Percentiles rank a stretch among this genome's conserved stretches.
phyloP scores from a whole-genome alignment of 2,113 vertebrate genomes.

The Tylochromis polylepis region DNA sequence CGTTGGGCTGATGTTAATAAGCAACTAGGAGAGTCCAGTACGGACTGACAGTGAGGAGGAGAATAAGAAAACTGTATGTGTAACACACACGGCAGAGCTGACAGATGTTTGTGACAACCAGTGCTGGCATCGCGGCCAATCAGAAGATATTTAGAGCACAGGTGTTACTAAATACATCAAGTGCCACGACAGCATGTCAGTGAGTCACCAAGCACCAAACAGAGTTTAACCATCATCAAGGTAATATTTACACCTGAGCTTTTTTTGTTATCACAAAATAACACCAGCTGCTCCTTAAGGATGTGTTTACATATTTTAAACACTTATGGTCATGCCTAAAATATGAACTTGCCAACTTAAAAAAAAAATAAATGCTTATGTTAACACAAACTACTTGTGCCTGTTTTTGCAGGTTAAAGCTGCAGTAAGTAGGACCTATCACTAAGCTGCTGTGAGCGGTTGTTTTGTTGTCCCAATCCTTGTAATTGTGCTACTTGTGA shows the following conservation, averaged over 20 bases:
- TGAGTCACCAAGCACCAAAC: neutral
- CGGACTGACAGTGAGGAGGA: neutral
- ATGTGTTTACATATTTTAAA: neutral
- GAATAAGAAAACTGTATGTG: neutral
- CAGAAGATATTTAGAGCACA: neutral
- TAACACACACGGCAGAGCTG: neutral
- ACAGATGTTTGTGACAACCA: neutral
- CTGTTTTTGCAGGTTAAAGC: neutral
- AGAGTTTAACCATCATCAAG: neutral
- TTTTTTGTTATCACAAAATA: neutral
- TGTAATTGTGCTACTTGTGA: neutral
- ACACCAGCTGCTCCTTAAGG: neutral
- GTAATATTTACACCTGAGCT: neutral
- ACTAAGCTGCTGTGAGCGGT: neutral
- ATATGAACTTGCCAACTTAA: neutral
- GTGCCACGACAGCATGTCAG: neutral
- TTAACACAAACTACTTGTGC: neutral
- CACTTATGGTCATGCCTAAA: neutral
- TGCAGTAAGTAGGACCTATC: neutral
- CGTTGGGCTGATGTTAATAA: slow-evolving; percentile 25
- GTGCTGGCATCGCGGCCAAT: neutral
- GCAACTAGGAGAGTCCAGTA: neutral
- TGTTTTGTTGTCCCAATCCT: neutral
- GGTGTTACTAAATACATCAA: neutral
- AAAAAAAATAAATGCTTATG: neutral